These are phyloP conservation scores for Noctua janthe DNA, from an alignment of 2,888 invertebrate species.

Conservation along the genomic window DNA sequence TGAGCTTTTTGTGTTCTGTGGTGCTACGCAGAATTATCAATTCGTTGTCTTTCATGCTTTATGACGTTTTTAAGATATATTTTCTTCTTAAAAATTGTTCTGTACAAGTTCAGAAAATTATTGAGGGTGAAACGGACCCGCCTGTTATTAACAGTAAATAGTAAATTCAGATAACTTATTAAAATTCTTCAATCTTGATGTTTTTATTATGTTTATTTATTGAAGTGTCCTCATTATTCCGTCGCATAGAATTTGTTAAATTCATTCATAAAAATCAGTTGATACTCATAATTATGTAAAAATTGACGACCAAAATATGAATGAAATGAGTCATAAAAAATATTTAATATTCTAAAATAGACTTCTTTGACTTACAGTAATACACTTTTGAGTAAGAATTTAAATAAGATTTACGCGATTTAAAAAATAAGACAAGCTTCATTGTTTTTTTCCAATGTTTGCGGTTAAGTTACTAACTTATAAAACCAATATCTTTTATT, in stretches of 20 bases:
- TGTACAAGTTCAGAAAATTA: neutral
- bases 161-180: neutral
- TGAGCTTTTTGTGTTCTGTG: neutral
- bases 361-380: constrained; percentile 19
- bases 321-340: constrained; percentile 31
- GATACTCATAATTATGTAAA: constrained; percentile 3
- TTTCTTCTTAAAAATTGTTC: neutral
- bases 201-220: neutral
- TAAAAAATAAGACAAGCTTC: neutral
- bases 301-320: constrained; percentile 27
- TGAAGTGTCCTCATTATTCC: neutral
- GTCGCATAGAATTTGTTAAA: neutral
- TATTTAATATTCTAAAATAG: constrained; percentile 11
- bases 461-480: neutral
- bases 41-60: neutral
- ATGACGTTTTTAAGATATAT: neutral
- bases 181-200: neutral
- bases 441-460: neutral
- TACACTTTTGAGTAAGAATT: neutral
- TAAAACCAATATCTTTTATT: neutral
- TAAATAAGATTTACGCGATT: neutral
- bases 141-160: neutral
- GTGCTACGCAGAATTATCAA: neutral
- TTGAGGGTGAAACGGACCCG: neutral
- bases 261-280: constrained; percentile 44